A percentile compares a stretch with the other conserved stretches of the same genome.
phyloP scores from a whole-genome alignment of 2,888 invertebrate species.

The Acleris literana region DNA sequence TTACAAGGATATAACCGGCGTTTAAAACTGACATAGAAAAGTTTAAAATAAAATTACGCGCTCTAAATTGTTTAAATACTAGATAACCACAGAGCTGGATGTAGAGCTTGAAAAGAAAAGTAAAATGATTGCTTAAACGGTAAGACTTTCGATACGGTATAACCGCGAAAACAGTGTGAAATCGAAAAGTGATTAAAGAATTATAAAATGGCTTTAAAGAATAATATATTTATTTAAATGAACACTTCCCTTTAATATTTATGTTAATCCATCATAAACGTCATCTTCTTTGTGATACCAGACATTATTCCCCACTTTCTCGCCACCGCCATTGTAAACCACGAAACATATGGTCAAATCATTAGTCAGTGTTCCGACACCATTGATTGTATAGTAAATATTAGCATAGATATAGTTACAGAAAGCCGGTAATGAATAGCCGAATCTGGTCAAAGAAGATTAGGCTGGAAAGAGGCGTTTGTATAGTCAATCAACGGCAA shows the following conservation, averaged over 20 bases:
- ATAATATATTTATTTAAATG: neutral
- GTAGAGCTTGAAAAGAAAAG: constrained; percentile 27
- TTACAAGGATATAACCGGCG: neutral
- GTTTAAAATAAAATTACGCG: constrained; percentile 3
- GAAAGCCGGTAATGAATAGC: constrained; percentile 43
- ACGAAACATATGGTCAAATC: constrained; percentile 38
- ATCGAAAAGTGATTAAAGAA: neutral
- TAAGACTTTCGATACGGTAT: constrained; percentile 7
- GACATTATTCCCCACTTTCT: constrained; percentile 56
- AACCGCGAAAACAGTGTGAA: neutral
- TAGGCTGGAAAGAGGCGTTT: constrained; percentile 31
- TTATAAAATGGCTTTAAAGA: too few species aligned
- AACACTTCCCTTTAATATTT: constrained; percentile 16
- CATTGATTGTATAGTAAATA: constrained; percentile 49
- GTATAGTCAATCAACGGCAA: constrained; percentile 35
- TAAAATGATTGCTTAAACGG: constrained; percentile 22
- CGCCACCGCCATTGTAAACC: constrained; percentile 48
- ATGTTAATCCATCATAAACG: constrained; percentile 54
- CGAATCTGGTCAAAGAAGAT: constrained; percentile 30
- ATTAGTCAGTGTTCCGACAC: constrained; percentile 48
- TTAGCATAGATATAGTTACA: constrained; percentile 46
- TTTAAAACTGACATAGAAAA: neutral
- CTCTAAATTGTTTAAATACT: constrained; percentile 20
- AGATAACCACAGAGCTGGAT: constrained; percentile 4
- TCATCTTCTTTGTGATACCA: constrained; percentile 51